Evolutionary conservation across 2,888 invertebrate species (phyloP), one percentile per base, ranked within the genome.

Genomic region (Tolmerus cingulatus): DNA sequence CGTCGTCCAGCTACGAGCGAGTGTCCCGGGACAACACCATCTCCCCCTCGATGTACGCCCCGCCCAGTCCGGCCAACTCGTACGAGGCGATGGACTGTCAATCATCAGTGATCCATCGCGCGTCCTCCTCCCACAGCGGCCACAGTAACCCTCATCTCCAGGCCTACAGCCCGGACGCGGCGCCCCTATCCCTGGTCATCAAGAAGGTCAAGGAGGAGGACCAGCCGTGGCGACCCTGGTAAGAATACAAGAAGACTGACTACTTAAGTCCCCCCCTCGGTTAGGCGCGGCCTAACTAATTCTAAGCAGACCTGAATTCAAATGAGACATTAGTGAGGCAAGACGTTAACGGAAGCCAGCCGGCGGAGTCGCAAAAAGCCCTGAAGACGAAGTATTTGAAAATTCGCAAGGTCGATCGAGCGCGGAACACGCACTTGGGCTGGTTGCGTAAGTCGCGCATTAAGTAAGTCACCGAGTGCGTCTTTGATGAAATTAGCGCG

Each of bases 161-260:
- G 14, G 81, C 88, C 9, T 89, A 88, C 51, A 89, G 89, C 86
- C 89, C 89, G 7, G 89, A 89, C 76, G 88, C 86, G 14, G 93
- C 92, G 84, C 97, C 97, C 0, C 92, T 97, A 43, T 95, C 96
- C 5, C 93, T 97, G 89, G 97, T 97, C 23, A 96, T 96, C 90
- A 95, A 95, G 91, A 96, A 94, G 93, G 93, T 93, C 87, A 93
- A 93, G 88, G 93, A 94, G 88, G 96, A 96, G 90, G 96, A 96
- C 76, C 96, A 96, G 90, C 96, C 96, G 37, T 97, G 97, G 97
- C 94, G 97, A 90, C 97, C 97, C 2, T 97, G 97, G 97, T 96
- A 90, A 91, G 16, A 46, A 14, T 12, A 46, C 8, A 9, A 14
- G 14, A 46, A 89, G 76, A 86, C 77, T 86, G 55, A 85, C 76